Conservation (phyloP, 2,888 invertebrate genomes). For the Scaptomyza caliginosa region DNA sequence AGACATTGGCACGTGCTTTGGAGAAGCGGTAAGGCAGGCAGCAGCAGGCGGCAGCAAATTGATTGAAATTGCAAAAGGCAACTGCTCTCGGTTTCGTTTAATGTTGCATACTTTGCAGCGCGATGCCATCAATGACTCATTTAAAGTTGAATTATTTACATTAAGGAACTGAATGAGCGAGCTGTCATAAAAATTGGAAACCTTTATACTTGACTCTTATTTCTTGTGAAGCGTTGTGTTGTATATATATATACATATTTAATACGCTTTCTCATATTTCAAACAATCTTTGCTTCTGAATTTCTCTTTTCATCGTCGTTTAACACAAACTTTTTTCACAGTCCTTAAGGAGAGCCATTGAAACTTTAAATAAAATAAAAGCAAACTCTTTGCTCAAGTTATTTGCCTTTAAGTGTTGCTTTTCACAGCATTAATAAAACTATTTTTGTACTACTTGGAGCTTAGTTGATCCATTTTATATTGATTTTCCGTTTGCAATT, state of each 20-base stretch:
- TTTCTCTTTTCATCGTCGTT: slow-evolving; percentile 3
- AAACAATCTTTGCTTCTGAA: background rate
- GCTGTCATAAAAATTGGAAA: slow-evolving; percentile 10
- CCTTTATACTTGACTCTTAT: background rate
- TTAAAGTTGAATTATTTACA: slow-evolving; percentile 15
- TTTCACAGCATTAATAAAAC: background rate
- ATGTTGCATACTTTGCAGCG: slow-evolving; percentile 43
- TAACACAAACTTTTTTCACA: slow-evolving; percentile 6
- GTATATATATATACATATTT: slow-evolving; percentile 14
- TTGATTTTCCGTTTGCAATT: slow-evolving; percentile 32
- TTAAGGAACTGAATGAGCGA: background rate
- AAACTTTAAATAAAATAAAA: slow-evolving; percentile 1
- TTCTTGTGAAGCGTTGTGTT: background rate
- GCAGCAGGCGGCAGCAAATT: slow-evolving; percentile 31
- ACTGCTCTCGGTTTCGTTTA: slow-evolving; percentile 9
- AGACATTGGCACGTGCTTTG: slow-evolving; percentile 44
- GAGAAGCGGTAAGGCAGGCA: too few relatives aligned
- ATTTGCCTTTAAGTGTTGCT: background rate
- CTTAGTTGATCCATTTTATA: too few relatives aligned
- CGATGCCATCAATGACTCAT: slow-evolving; percentile 23
- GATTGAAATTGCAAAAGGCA: slow-evolving; percentile 43
- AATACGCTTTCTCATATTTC: slow-evolving; percentile 6
- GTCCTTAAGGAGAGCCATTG: background rate
- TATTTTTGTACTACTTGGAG: too few relatives aligned
- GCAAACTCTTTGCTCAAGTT: background rate